Conservation (phyloP, 2,797 vertebrate species). For the Eulemur coronatus region DNA sequence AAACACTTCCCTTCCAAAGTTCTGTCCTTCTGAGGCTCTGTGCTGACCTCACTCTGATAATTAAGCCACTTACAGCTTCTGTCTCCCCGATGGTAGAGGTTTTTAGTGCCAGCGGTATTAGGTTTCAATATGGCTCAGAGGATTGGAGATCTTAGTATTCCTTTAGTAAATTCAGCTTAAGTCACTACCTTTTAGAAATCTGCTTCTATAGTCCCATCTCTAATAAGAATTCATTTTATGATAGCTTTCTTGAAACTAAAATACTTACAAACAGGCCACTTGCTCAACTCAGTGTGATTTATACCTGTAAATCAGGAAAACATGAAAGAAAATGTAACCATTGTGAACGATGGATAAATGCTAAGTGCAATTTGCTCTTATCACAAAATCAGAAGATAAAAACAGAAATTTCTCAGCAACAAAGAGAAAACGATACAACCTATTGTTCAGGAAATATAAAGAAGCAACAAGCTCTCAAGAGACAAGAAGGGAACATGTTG, state of each 20-base stretch:
- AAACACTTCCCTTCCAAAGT: constrained; percentile 38
- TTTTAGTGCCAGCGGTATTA: not conserved
- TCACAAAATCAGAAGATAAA: constrained; percentile 8
- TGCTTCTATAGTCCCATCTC: not conserved
- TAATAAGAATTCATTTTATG: not conserved
- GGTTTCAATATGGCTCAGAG: not conserved
- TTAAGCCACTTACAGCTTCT: not conserved
- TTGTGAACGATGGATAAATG: not conserved
- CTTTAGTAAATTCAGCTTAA: not conserved
- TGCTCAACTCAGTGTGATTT: not conserved
- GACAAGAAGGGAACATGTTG: not conserved
- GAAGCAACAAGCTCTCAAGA: not conserved
- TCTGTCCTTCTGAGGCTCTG: not conserved
- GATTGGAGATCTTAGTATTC: not conserved
- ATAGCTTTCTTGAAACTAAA: constrained; percentile 4
- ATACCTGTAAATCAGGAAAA: not conserved
- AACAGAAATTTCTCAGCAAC: not conserved
- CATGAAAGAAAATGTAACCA: not conserved
- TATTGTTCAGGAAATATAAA: constrained; percentile 12
- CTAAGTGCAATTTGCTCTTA: not conserved
- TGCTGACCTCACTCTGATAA: not conserved
- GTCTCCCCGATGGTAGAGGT: not conserved
- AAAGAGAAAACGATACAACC: not conserved
- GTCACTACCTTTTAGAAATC: not conserved
- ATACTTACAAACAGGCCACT: not conserved